Evolutionary conservation across 2,888 invertebrate species (phyloP), one percentile per base, ranked within the genome.

Genomic region (Drosophila aldrichi): DNA sequence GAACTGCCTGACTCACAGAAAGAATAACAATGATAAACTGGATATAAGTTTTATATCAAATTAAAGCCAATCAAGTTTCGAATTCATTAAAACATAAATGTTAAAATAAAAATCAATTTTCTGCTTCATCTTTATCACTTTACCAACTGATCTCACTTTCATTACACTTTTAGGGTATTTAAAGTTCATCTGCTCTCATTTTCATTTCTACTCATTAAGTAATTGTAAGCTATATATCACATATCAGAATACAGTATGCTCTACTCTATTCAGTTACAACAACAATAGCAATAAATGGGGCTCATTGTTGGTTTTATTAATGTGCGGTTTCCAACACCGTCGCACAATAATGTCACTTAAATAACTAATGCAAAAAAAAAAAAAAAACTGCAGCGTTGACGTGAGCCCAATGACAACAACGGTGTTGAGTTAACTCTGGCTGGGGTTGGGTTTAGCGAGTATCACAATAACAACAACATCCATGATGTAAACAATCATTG

Each of bases 261-360:
- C 59, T 56, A 36, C 12, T 44, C 60, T 77, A 80, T 80, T 82
- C 51, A 51, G 66, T 82, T 73, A 76, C 82, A 55, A 44, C 44
- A 43, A 68, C 52, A 56, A 46, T 46, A 10, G 10, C 25, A 54
- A 25, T 56, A 60, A 70, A 56, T 77, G 65, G 41, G 29, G 20
- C 55, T 65, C 68, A 55, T 62, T 56, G 79, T 58, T 57, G 62
- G 69, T 69, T 73, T 77, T 85, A 83, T 88, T 86, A 68, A 88
- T 80, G 82, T 86, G 82, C 87, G 88, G 88, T 81, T 85, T 85
- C 49, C 68, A 81, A 63, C 67, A 66, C 60, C 46, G 86, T 76
- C 86, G 70, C 88, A 88, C 64, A 49, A 34, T 34, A 49, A 49
- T 49, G 77, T 64, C 70, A 68, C 89, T 83, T 87, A 81, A 83